These are phyloP conservation scores for Patella depressa DNA, from an alignment of 2,888 invertebrate species.

Conservation along the genomic window DNA sequence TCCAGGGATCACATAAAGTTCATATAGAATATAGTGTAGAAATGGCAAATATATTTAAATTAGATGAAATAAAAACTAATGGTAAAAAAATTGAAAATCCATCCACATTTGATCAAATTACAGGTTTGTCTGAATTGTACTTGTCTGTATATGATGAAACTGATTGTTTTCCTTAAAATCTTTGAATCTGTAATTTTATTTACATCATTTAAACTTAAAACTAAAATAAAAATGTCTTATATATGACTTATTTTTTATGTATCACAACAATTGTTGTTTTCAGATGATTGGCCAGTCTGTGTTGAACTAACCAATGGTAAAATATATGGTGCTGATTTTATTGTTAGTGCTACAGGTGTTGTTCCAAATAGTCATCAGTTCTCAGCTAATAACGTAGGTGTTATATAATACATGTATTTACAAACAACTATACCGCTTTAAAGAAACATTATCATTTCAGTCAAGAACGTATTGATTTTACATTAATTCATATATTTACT, in stretches of 20 bases:
- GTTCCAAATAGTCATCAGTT: constrained; percentile 72
- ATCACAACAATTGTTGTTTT: too few species aligned
- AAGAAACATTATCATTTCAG: background rate
- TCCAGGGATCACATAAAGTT: constrained; percentile 59
- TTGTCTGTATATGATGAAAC: too few species aligned
- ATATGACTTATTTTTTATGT: too few species aligned
- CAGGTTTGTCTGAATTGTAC: too few species aligned
- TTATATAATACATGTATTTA: background rate
- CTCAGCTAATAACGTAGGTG: constrained; percentile 39
- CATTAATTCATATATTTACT: background rate
- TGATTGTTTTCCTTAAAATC: too few species aligned
- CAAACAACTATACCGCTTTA: background rate
- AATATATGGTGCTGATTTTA: constrained; percentile 85
- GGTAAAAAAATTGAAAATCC: constrained; percentile 13
- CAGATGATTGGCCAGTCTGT: constrained; percentile 78
- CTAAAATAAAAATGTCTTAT: too few species aligned
- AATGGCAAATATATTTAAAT: constrained; percentile 60
- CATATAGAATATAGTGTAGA: constrained; percentile 72
- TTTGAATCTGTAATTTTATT: too few species aligned
- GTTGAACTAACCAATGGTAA: constrained; percentile 83
- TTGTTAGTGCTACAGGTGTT: constrained; percentile 97
- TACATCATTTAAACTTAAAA: too few species aligned
- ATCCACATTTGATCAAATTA: background rate
- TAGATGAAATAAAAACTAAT: constrained; percentile 49
- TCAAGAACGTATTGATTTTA: background rate